Evolutionary conservation across 2,113 vertebrate genomes (phyloP).

Genomic region (Limanda limanda): DNA sequence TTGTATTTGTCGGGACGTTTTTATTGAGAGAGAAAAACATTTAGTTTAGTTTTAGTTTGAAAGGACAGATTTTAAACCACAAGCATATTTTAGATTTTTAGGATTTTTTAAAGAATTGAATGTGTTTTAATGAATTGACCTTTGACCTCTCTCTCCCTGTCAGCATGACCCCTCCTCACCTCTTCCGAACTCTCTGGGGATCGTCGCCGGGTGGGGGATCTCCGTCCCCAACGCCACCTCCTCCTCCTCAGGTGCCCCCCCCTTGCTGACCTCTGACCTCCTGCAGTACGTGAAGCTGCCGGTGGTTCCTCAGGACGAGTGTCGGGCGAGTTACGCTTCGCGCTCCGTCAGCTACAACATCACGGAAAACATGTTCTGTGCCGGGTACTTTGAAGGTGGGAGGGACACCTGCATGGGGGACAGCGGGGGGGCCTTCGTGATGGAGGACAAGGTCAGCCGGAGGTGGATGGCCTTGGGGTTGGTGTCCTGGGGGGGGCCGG

Average conservation of each 20-base stretch:
- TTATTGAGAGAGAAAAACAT: no score
- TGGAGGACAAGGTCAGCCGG: constrained; percentile 80
- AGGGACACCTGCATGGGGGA: constrained; percentile 96
- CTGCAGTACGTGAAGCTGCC: constrained; percentile 97
- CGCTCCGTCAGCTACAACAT: constrained; percentile 93
- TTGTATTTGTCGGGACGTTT: no score
- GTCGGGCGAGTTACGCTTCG: constrained; percentile 90
- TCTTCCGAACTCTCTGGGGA: constrained; percentile 85
- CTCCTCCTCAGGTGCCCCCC: constrained; percentile 70
- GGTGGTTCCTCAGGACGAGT: constrained; percentile 90
- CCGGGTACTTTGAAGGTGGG: constrained; percentile 92
- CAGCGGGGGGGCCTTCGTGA: constrained; percentile 93
- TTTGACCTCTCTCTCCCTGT: constrained; percentile 7
- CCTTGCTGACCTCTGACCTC: constrained; percentile 83
- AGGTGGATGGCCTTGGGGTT: constrained; percentile 92
- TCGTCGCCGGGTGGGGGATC: constrained; percentile 97
- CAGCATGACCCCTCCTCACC: constrained; percentile 77
- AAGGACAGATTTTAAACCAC: no score
- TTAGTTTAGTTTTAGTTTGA: no score
- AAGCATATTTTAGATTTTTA: no score
- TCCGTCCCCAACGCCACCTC: constrained; percentile 86
- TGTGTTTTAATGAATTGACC: background rate
- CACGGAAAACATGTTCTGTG: constrained; percentile 97
- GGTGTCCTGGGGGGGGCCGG: constrained; percentile 96
- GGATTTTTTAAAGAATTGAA: no score